Conservation (phyloP, 2,888 invertebrate genomes). For the Lepidochrysops patricia region DNA sequence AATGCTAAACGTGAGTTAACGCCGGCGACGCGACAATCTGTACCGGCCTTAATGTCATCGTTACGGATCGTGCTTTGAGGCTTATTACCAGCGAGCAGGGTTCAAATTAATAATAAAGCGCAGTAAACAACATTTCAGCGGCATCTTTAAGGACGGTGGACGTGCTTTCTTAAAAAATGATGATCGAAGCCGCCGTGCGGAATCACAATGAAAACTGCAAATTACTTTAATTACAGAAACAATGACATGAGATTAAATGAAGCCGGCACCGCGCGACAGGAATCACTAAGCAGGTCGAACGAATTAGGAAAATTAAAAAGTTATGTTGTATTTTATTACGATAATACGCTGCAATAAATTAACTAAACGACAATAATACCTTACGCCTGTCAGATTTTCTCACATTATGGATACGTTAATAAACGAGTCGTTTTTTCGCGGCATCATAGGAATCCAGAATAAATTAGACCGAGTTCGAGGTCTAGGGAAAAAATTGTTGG, state of each 20-base stretch:
- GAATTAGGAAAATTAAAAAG: conserved; percentile 8
- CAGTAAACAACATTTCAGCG: conserved; percentile 32
- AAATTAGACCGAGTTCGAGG: conserved; percentile 23
- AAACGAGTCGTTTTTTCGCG: background rate
- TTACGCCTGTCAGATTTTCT: conserved; percentile 4
- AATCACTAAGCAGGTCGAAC: conserved; percentile 38
- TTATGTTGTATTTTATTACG: background rate
- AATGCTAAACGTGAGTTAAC: conserved; percentile 67
- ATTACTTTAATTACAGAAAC: conserved; percentile 69
- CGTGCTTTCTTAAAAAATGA: conserved; percentile 46
- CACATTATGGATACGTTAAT: background rate
- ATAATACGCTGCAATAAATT: background rate
- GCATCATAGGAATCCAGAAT: conserved; percentile 21
- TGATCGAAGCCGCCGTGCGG: conserved; percentile 40
- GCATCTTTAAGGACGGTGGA: conserved; percentile 45
- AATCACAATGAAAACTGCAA: conserved; percentile 67
- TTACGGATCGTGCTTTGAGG: conserved; percentile 26
- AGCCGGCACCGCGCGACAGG: conserved; percentile 45
- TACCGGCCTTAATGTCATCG: conserved; percentile 28
- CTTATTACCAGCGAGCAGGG: conserved; percentile 39
- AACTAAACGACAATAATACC: background rate
- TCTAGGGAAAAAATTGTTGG: conserved; percentile 36
- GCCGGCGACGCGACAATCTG: conserved; percentile 42
- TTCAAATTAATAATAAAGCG: conserved; percentile 33
- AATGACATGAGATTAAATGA: conserved; percentile 55